phyloP scores from a whole-genome alignment of 2,797 vertebrate genomes.

The Urosaurus nigricauda region DNA sequence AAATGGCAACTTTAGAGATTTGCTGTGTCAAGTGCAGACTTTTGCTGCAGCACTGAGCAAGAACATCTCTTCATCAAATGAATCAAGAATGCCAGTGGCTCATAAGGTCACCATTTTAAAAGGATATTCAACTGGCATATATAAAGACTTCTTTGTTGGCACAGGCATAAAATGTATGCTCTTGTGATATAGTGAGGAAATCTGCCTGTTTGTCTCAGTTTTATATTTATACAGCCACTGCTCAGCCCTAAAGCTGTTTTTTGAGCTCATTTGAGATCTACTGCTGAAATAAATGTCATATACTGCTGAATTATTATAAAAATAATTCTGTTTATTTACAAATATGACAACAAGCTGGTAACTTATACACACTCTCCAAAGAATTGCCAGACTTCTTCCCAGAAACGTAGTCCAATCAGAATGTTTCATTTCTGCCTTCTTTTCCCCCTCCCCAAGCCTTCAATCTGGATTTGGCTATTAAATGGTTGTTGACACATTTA shows the following conservation, averaged over 20 bases:
- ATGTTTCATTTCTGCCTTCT: conserved; percentile 11
- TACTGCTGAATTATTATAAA: conserved; percentile 69
- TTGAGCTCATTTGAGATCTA: conserved; percentile 63
- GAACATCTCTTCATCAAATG: conserved; percentile 65
- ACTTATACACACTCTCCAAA: conserved; percentile 53
- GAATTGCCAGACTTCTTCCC: conserved; percentile 59
- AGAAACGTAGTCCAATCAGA: conserved; percentile 38
- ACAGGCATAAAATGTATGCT: conserved; percentile 47
- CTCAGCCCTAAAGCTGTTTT: conserved; percentile 69
- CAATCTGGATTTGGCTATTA: conserved; percentile 36
- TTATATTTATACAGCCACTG: conserved; percentile 69
- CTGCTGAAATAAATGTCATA: conserved; percentile 74
- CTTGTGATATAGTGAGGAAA: conserved; percentile 65
- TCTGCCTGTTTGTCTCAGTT: conserved; percentile 69
- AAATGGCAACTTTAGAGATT: conserved; percentile 52
- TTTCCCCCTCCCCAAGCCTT: not conserved
- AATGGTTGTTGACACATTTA: conserved; percentile 24
- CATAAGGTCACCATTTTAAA: conserved; percentile 55
- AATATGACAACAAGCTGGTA: conserved; percentile 65
- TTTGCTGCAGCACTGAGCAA: conserved; percentile 48
- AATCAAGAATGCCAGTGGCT: conserved; percentile 60
- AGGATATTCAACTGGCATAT: conserved; percentile 44
- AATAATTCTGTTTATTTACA: conserved; percentile 75
- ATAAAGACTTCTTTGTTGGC: conserved; percentile 41
- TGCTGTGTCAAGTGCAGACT: conserved; percentile 36